phyloP scores from a whole-genome alignment of 1,140 invertebrate genomes.

The Ladona fulva region DNA sequence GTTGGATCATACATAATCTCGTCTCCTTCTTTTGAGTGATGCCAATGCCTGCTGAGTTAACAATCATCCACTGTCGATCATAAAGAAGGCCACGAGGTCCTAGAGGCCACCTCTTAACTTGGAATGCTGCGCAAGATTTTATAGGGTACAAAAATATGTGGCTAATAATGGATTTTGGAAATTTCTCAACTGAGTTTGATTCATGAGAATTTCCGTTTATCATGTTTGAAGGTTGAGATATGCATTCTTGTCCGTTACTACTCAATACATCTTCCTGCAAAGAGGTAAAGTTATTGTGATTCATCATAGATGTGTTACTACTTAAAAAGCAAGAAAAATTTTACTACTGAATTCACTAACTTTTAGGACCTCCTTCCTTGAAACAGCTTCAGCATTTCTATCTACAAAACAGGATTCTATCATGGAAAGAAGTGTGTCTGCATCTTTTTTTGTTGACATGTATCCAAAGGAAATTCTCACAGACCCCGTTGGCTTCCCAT shows the following conservation, averaged over 20 bases:
- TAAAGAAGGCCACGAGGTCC: constrained; percentile 66
- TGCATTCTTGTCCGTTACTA: too few species aligned
- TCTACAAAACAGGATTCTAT: constrained; percentile 58
- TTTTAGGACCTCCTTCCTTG: constrained; percentile 11
- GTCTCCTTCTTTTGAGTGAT: constrained; percentile 81
- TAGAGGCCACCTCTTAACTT: constrained; percentile 63
- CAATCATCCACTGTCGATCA: constrained; percentile 89
- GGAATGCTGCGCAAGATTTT: constrained; percentile 82
- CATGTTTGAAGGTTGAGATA: too few species aligned
- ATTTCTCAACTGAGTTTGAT: too few species aligned
- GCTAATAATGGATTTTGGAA: constrained; percentile 28
- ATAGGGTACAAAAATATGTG: constrained; percentile 83
- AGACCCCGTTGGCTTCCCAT: constrained; percentile 84
- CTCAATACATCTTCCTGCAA: too few species aligned
- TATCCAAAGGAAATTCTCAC: constrained; percentile 91
- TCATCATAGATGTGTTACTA: background rate
- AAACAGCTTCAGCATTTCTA: background rate
- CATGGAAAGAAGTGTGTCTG: constrained; percentile 61
- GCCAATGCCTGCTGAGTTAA: constrained; percentile 64
- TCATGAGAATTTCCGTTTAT: too few species aligned
- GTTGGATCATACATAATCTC: constrained; percentile 70
- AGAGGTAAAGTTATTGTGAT: too few species aligned
- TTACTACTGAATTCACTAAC: constrained; percentile 1
- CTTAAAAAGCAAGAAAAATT: background rate
- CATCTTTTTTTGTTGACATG: constrained; percentile 66